Evolutionary conservation across 2,888 invertebrate species (phyloP).

Genomic region (Tinea semifulvella): DNA sequence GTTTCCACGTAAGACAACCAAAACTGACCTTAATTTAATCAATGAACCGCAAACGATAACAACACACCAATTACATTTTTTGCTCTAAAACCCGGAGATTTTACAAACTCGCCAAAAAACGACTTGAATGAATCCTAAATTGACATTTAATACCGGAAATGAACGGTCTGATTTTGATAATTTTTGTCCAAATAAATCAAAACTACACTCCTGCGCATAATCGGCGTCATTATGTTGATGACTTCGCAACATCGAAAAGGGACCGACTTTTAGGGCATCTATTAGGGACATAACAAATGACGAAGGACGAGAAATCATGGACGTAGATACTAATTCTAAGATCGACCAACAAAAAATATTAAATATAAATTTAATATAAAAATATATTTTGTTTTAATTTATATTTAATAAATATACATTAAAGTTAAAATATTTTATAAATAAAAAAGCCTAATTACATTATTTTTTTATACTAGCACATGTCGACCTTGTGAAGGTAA

Average conservation of each 20-base stretch:
- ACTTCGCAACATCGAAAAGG: constrained; percentile 32
- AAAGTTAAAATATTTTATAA: too few species aligned
- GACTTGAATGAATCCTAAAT: constrained; percentile 24
- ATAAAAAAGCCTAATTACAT: too few species aligned
- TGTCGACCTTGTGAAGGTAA: too few species aligned
- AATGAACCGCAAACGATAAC: constrained; percentile 9
- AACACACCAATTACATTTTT: background rate
- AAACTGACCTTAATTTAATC: background rate
- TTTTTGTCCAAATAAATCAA: constrained; percentile 63
- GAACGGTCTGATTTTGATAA: constrained; percentile 28
- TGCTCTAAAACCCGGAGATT: background rate
- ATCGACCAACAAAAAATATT: too few species aligned
- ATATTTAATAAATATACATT: too few species aligned
- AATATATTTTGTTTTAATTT: too few species aligned
- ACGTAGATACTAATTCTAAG: constrained; percentile 18
- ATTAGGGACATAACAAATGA: constrained; percentile 36
- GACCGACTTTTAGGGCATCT: constrained; percentile 33
- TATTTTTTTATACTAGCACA: too few species aligned
- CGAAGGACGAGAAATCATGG: constrained; percentile 20
- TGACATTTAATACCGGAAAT: constrained; percentile 56
- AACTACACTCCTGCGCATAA: constrained; percentile 41
- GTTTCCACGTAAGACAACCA: background rate
- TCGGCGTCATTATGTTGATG: constrained; percentile 34
- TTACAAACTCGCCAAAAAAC: constrained; percentile 5
- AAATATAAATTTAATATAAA: too few species aligned